Conservation (phyloP, 2,888 invertebrate species). For the Drosophila subsilvestris region DNA sequence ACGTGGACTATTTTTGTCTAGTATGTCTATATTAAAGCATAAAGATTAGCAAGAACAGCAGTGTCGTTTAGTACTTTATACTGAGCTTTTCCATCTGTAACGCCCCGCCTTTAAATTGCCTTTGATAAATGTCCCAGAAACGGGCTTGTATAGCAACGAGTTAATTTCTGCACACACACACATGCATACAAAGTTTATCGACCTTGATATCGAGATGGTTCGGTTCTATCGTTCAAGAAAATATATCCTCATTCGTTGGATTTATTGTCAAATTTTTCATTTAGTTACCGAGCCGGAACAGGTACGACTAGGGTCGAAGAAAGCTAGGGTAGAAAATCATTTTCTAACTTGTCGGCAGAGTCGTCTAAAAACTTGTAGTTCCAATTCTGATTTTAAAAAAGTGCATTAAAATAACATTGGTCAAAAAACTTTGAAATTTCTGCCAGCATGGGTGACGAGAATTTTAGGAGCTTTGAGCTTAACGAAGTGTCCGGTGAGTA, state of each 20-base stretch:
- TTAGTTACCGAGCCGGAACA: background rate
- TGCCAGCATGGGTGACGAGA: slow-evolving; percentile 3
- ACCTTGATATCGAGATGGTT: background rate
- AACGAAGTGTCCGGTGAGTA: slow-evolving; percentile 32
- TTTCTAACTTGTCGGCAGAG: slow-evolving; percentile 8
- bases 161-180: no score
- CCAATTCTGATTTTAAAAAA: background rate
- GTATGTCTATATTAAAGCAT: no score
- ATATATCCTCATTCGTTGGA: background rate
- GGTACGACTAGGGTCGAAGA: background rate
- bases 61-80: no score
- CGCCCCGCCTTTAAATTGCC: no score
- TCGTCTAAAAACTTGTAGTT: background rate
- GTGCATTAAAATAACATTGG: background rate
- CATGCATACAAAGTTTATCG: background rate
- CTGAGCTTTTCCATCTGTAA: no score
- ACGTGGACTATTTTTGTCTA: no score
- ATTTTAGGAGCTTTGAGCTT: background rate
- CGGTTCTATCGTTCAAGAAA: background rate
- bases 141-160: no score
- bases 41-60: no score
- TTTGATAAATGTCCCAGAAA: no score
- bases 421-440: background rate
- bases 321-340: slow-evolving; percentile 2
- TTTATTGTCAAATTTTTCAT: slow-evolving; percentile 7